A percentile compares a stretch with the other conserved stretches of the same genome.
Conservation (phyloP, 2,888 invertebrate species). For the Drosophila nr. fundita region DNA sequence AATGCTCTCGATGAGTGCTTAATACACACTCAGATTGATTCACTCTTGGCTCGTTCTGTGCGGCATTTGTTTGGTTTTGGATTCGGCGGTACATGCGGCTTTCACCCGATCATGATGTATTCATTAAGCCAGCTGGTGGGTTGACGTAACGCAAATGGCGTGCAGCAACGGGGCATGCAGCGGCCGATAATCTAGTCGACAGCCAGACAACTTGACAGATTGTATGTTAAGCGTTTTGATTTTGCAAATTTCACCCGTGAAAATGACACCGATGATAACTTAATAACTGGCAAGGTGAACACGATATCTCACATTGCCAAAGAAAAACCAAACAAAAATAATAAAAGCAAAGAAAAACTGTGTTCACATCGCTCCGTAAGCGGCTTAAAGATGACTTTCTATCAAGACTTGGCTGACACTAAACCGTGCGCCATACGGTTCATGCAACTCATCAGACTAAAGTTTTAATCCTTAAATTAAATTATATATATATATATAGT, state of each 20-base stretch:
- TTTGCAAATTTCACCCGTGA: constrained; percentile 27
- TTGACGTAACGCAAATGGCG: constrained; percentile 38
- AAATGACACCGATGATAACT: constrained; percentile 13
- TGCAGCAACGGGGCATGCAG: constrained; percentile 10
- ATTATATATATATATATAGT: background rate
- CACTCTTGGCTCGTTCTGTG: constrained; percentile 19
- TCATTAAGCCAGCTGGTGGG: constrained; percentile 26
- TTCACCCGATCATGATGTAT: constrained; percentile 37
- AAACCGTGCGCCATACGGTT: background rate
- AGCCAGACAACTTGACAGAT: constrained; percentile 19
- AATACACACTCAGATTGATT: background rate
- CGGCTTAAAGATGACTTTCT: constrained; percentile 5
- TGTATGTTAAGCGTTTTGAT: constrained; percentile 20
- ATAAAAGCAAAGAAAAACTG: background rate
- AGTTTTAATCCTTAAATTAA: background rate
- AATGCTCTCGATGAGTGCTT: background rate
- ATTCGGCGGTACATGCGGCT: constrained; percentile 17
- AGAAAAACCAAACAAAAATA: background rate
- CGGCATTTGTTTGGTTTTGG: constrained; percentile 13
- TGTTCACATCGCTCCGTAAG: background rate
- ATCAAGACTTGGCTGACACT: background rate
- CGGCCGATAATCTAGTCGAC: constrained; percentile 7
- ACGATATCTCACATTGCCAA: constrained; percentile 4
- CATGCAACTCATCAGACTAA: background rate
- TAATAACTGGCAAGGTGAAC: constrained; percentile 1